These are phyloP conservation scores for Oryzias javanicus DNA, from an alignment of 2,113 vertebrate genomes.

Conservation along the genomic window DNA sequence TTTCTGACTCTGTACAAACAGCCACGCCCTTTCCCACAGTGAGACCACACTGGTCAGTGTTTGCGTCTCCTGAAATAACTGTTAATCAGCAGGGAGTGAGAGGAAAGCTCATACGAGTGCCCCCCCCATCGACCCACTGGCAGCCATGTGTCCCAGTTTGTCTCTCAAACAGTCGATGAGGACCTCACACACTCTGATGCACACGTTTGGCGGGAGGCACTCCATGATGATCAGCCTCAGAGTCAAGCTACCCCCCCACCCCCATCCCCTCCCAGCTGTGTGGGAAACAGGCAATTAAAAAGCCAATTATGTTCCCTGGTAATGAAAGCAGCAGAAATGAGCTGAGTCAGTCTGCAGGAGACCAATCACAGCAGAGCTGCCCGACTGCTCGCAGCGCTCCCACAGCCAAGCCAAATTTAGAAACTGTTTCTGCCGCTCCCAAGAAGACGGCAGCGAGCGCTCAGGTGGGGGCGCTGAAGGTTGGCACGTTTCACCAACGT, in stretches of 20 bases:
- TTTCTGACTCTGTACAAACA: too few relatives aligned
- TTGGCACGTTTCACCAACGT: too few relatives aligned
- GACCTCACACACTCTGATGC: constrained; percentile 12
- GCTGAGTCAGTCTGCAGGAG: constrained; percentile 53
- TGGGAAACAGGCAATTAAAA: constrained; percentile 75
- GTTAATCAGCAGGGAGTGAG: too few relatives aligned
- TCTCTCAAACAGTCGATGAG: constrained; percentile 6
- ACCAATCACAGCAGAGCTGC: constrained; percentile 40
- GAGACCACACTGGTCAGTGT: too few relatives aligned
- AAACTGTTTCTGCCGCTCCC: constrained; percentile 3
- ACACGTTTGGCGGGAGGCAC: constrained; percentile 29
- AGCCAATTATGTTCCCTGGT: constrained; percentile 66
- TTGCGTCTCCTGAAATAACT: too few relatives aligned
- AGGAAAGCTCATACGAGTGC: too few relatives aligned
- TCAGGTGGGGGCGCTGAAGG: constrained; percentile 57
- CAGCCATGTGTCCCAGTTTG: constrained; percentile 17
- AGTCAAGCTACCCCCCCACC: constrained; percentile 60
- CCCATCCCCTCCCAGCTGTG: constrained; percentile 26
- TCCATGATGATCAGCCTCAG: constrained; percentile 60
- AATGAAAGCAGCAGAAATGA: constrained; percentile 52
- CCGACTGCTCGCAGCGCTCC: constrained; percentile 17
- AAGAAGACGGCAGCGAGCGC: constrained; percentile 46
- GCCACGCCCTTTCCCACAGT: too few relatives aligned
- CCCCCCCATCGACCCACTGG: not conserved
- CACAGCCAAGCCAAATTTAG: constrained; percentile 27